Conservation (phyloP, 2,888 invertebrate species). For the Sphaeridia pumilis region DNA sequence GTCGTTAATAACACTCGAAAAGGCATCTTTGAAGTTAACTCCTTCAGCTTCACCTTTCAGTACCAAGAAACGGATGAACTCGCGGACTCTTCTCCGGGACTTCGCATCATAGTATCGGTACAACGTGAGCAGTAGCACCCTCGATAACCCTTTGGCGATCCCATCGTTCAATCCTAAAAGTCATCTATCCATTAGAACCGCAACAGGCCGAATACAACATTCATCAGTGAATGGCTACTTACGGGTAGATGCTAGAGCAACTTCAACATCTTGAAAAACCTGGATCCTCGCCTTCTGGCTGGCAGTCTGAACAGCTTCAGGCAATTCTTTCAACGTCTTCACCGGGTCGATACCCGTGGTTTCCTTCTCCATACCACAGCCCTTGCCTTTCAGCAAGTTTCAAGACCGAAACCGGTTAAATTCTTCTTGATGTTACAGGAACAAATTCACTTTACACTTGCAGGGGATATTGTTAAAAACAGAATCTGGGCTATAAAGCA, state of each 20-base stretch:
- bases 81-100: slow-evolving; percentile 62
- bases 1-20: background rate
- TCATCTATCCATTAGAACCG: background rate
- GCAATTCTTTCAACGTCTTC: slow-evolving; percentile 59
- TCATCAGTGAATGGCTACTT: slow-evolving; percentile 36
- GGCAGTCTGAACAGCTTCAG: slow-evolving; percentile 58
- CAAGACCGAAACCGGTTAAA: too few species aligned
- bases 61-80: slow-evolving; percentile 42
- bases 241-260: slow-evolving; percentile 64
- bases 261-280: slow-evolving; percentile 55
- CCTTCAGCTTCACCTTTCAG: slow-evolving; percentile 12
- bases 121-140: slow-evolving; percentile 60
- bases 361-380: slow-evolving; percentile 24
- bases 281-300: slow-evolving; percentile 57
- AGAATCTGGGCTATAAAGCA: too few species aligned
- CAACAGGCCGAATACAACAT: background rate
- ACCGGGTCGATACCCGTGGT: slow-evolving; percentile 46
- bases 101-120: slow-evolving; percentile 66
- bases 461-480: too few species aligned
- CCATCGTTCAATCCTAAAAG: slow-evolving; percentile 61
- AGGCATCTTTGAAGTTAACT: slow-evolving; percentile 28
- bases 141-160: slow-evolving; percentile 65
- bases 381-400: background rate
- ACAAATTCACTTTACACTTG: too few species aligned
- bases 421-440: too few species aligned